Percentiles rank a stretch among this genome's conserved stretches.
These are phyloP conservation scores for Pituophis catenifer DNA, from an alignment of 2,113 vertebrate species.

Conservation along the genomic window DNA sequence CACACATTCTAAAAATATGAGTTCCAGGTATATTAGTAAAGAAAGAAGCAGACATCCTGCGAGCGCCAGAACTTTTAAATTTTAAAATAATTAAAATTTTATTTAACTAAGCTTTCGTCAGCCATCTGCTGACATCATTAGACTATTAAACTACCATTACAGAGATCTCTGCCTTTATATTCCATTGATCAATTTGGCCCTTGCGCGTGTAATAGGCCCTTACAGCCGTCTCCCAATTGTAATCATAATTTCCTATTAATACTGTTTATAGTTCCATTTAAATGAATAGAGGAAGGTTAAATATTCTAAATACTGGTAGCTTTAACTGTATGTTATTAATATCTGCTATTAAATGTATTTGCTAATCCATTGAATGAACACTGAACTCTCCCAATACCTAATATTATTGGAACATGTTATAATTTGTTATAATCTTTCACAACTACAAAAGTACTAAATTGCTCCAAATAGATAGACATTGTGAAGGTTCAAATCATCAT, in stretches of 20 bases:
- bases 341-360: neutral
- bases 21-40: too few species aligned
- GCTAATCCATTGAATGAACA: neutral
- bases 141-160: too few species aligned
- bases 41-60: too few species aligned
- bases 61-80: too few species aligned
- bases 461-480: neutral
- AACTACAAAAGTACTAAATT: neutral
- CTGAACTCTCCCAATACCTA: neutral
- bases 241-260: neutral
- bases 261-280: neutral
- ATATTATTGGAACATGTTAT: neutral
- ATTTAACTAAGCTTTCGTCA: too few species aligned
- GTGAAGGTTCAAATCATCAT: neutral
- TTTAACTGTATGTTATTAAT: neutral
- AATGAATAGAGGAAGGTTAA: neutral
- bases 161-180: too few species aligned
- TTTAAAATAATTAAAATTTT: too few species aligned
- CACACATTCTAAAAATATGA: too few species aligned
- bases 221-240: too few species aligned
- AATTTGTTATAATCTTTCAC: neutral
- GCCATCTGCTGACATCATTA: too few species aligned
- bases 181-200: too few species aligned
- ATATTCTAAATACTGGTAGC: neutral
- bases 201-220: too few species aligned